Evolutionary conservation across 2,888 invertebrate genomes (phyloP).

Genomic region (Dasysyrphus tricinctus): DNA sequence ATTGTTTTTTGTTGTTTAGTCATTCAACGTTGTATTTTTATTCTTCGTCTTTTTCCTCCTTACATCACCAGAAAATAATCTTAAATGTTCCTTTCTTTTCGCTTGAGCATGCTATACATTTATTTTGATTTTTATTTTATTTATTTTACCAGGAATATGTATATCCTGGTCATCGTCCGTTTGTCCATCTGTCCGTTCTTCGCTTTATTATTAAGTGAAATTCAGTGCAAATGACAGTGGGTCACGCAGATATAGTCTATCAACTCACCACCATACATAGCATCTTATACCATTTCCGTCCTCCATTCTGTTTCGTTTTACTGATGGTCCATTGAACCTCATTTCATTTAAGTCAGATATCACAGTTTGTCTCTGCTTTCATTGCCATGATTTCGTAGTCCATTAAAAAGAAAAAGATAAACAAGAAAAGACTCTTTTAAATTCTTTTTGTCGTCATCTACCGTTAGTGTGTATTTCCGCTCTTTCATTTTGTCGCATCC

Average conservation of each 20-base stretch:
- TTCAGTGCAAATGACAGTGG: slow-evolving; percentile 50
- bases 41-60: not conserved
- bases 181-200: not conserved
- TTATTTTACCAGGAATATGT: not conserved
- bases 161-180: not conserved
- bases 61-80: not conserved
- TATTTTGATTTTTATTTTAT: not conserved
- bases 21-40: slow-evolving; percentile 1
- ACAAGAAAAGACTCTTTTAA: slow-evolving; percentile 5
- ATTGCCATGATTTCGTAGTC: slow-evolving; percentile 33
- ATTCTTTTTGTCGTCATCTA: not conserved
- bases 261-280: slow-evolving; percentile 26
- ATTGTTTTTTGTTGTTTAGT: not conserved
- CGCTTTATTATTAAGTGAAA: slow-evolving; percentile 34
- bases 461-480: not conserved
- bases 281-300: slow-evolving; percentile 9
- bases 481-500: slow-evolving; percentile 13
- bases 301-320: slow-evolving; percentile 5
- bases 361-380: slow-evolving; percentile 19
- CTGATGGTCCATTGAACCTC: slow-evolving; percentile 24
- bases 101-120: not conserved
- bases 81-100: not conserved
- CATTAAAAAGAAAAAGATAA: slow-evolving; percentile 1
- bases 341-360: slow-evolving; percentile 7
- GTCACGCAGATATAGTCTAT: slow-evolving; percentile 24